Conservation (phyloP, 2,797 vertebrate genomes). For the Intellagama lesueurii region DNA sequence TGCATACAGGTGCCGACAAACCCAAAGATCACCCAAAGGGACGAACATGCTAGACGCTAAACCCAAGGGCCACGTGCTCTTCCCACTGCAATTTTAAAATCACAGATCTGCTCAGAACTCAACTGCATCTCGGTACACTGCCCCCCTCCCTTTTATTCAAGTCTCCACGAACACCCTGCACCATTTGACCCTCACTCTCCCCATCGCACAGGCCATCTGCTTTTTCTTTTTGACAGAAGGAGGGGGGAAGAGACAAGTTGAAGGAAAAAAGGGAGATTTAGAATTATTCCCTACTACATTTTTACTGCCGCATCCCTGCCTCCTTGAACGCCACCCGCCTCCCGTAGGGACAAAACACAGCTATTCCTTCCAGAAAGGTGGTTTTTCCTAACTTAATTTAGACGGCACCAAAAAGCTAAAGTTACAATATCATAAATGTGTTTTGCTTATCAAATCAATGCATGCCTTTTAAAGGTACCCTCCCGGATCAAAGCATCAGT, state of each 20-base stretch:
- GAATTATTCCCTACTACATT: conserved; percentile 36
- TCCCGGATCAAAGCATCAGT: no score
- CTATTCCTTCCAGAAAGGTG: neutral
- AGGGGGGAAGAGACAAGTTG: no score
- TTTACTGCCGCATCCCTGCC: neutral
- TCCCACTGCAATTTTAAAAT: conserved; percentile 54
- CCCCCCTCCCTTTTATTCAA: conserved; percentile 59
- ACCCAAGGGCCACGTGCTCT: conserved; percentile 46
- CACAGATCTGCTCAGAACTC: conserved; percentile 51
- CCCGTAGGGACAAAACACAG: neutral
- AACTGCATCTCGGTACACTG: neutral
- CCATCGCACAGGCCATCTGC: conserved; percentile 37
- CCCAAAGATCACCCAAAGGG: neutral
- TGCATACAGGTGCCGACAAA: no score
- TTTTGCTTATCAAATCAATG: no score
- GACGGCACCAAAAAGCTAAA: no score
- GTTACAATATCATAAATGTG: no score
- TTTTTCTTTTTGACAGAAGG: neutral
- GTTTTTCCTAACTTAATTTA: no score
- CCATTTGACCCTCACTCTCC: conserved; percentile 24
- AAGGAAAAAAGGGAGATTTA: neutral
- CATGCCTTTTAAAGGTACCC: no score
- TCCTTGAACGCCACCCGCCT: no score
- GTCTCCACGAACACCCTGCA: conserved; percentile 9
- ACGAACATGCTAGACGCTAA: neutral